Evolutionary conservation across 1,140 invertebrate species (phyloP).

Genomic region (Hirudo medicinalis): DNA sequence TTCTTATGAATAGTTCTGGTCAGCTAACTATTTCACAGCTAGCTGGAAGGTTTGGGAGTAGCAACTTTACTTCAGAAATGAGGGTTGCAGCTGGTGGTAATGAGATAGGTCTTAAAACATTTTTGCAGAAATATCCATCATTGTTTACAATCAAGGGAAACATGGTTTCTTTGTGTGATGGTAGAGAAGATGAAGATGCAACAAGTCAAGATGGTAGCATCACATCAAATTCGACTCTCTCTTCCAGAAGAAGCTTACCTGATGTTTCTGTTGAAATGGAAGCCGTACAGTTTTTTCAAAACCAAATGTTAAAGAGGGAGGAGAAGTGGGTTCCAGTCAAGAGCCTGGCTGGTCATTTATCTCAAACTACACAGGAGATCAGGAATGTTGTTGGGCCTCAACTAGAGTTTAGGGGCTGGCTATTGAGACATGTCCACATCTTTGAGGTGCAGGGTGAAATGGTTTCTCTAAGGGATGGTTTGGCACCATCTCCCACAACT

Average conservation of each 20-base stretch:
- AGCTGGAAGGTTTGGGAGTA: slow-evolving; percentile 41
- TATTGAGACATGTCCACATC: slow-evolving; percentile 39
- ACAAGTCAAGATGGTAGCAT: neutral
- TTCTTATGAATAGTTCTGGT: slow-evolving; percentile 40
- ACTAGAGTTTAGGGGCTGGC: slow-evolving; percentile 39
- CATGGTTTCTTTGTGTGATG: slow-evolving; percentile 27
- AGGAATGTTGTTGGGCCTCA: slow-evolving; percentile 42
- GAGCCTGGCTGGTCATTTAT: slow-evolving; percentile 42
- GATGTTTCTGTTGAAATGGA: slow-evolving; percentile 40
- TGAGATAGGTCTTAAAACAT: slow-evolving; percentile 40
- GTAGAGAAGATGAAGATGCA: slow-evolving; percentile 13
- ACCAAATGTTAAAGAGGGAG: slow-evolving; percentile 36
- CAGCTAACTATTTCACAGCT: slow-evolving; percentile 39
- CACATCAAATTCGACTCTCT: slow-evolving; percentile 3
- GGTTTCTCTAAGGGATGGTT: slow-evolving; percentile 37
- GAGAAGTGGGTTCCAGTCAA: slow-evolving; percentile 40
- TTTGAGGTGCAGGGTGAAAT: slow-evolving; percentile 40
- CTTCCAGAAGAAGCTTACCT: slow-evolving; percentile 25
- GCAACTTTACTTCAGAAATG: slow-evolving; percentile 42
- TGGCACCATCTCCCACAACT: slow-evolving; percentile 17
- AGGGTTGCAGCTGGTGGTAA: slow-evolving; percentile 39
- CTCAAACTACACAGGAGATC: slow-evolving; percentile 39
- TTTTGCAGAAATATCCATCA: slow-evolving; percentile 42
- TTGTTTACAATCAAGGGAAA: slow-evolving; percentile 42
- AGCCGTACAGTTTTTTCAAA: slow-evolving; percentile 42